Conservation (phyloP, 2,888 invertebrate species). For the Hanleya hanleyi region DNA sequence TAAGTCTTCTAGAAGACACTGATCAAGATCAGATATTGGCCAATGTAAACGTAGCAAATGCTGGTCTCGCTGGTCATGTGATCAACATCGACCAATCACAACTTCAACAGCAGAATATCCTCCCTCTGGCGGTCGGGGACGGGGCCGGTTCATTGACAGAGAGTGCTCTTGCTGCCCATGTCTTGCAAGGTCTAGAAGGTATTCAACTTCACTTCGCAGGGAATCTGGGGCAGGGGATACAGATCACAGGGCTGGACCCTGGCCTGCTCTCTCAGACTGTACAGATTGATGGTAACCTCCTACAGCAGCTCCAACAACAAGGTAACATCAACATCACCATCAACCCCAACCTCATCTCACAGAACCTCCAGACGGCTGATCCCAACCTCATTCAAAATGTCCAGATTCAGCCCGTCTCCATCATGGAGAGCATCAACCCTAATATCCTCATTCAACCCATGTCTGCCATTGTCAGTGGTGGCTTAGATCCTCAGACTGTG, state of each 20-base stretch:
- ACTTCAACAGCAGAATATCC: constrained; percentile 51
- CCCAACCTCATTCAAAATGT: constrained; percentile 56
- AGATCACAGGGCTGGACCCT: constrained; percentile 73
- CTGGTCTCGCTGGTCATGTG: constrained; percentile 35
- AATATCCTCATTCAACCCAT: constrained; percentile 68
- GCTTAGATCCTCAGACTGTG: constrained; percentile 30
- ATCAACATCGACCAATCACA: constrained; percentile 57
- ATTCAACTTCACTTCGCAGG: constrained; percentile 72
- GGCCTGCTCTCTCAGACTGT: constrained; percentile 71
- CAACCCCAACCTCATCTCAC: constrained; percentile 50
- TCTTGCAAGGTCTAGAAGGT: constrained; percentile 66
- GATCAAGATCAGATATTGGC: background rate
- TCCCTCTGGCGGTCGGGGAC: constrained; percentile 56
- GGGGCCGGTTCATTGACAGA: constrained; percentile 43
- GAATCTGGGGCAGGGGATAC: constrained; percentile 69
- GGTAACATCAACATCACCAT: constrained; percentile 72
- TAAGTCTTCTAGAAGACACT: background rate
- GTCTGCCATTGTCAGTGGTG: constrained; percentile 37
- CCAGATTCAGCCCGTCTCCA: constrained; percentile 50
- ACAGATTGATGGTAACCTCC: constrained; percentile 75
- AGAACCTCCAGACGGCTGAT: constrained; percentile 16
- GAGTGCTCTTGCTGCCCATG: constrained; percentile 54
- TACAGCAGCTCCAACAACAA: constrained; percentile 74
- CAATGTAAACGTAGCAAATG: background rate
- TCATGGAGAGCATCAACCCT: constrained; percentile 55